Conservation (phyloP, 2,113 vertebrate genomes). For the Geococcyx californianus region DNA sequence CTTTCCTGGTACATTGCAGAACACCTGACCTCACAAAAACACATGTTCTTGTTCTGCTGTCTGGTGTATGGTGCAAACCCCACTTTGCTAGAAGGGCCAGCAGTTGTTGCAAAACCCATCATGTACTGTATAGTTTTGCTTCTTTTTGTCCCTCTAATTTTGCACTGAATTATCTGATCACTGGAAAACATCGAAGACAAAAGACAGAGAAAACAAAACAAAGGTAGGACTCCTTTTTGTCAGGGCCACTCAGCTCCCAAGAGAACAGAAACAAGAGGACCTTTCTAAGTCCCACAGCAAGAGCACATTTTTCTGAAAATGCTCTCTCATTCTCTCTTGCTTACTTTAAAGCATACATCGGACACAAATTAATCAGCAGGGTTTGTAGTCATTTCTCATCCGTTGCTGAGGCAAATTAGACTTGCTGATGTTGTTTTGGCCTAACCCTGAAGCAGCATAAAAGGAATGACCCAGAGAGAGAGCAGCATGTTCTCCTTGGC, state of each 20-base stretch:
- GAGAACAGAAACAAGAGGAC: neutral
- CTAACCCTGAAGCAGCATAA: slow-evolving; percentile 51
- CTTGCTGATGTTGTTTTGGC: slow-evolving; percentile 72
- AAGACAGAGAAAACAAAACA: neutral
- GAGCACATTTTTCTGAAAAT: neutral
- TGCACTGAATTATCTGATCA: neutral
- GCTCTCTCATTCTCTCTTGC: neutral
- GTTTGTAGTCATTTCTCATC: slow-evolving; percentile 70
- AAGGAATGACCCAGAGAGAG: slow-evolving; percentile 52
- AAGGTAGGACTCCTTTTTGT: neutral
- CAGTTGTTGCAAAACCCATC: neutral
- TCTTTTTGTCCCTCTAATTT: neutral
- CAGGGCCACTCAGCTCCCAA: neutral
- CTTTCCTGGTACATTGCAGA: neutral
- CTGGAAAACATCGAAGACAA: neutral
- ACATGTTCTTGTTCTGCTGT: neutral
- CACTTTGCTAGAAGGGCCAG: neutral
- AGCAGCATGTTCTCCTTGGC: slow-evolving; percentile 45
- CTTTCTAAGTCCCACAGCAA: slow-evolving; percentile 5
- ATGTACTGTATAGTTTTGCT: neutral
- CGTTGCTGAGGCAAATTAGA: slow-evolving; percentile 64
- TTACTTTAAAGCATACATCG: slow-evolving; percentile 57
- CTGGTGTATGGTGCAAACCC: neutral
- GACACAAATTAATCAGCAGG: slow-evolving; percentile 68
- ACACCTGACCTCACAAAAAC: fast-evolving